Evolutionary conservation across 2,113 vertebrate genomes (phyloP), one percentile per base, ranked within the genome.

Genomic region (Oostethus manadensis): DNA sequence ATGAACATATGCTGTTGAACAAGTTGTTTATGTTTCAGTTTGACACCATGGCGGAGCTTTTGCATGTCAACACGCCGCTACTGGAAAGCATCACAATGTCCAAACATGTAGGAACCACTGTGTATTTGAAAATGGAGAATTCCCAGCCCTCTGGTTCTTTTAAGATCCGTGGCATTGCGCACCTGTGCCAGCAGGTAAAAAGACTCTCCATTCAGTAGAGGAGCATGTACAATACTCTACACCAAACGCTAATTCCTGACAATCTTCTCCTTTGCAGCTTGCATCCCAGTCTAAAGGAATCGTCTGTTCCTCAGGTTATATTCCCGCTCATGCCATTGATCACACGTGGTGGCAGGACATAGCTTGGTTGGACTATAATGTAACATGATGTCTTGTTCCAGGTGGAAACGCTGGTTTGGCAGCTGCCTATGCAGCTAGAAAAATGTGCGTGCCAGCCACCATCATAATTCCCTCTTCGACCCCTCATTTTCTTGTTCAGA

Each of bases 141-240:
- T 66, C 91, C 0, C 96, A 98, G 78, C 95, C 94, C 0, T 77
- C 89, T 0, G 94, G 95, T 9, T 98, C 95, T 70, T 99, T 97
- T 85, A 98, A 98, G 84, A 96, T 99, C 81, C 91, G 95, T 0
- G 97, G 96, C 47, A 93, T 99, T 0, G 94, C 95, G 47, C 88
- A 91, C 58, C 85, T 90, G 58, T 97, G 95, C 74, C 93, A 92
- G 83, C 89, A 93, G 90, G 97, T 99, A 75, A 11, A 35, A 29
- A 13, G 35, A 6, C 33, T 50, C 10, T 11, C 21, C 38, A 21
- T 22, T 4, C 35, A 15, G n/a, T 43, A 10, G 6, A 6, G 4
- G 21, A 26, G 7, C 18, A 35, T 20, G 22, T 6, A 13, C 10
- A 8, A 20, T 33, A 4, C 6, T 2, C 10, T 18, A 1, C 46